Evolutionary conservation across 2,113 vertebrate species (phyloP).

Genomic region (Blennius ocellaris): DNA sequence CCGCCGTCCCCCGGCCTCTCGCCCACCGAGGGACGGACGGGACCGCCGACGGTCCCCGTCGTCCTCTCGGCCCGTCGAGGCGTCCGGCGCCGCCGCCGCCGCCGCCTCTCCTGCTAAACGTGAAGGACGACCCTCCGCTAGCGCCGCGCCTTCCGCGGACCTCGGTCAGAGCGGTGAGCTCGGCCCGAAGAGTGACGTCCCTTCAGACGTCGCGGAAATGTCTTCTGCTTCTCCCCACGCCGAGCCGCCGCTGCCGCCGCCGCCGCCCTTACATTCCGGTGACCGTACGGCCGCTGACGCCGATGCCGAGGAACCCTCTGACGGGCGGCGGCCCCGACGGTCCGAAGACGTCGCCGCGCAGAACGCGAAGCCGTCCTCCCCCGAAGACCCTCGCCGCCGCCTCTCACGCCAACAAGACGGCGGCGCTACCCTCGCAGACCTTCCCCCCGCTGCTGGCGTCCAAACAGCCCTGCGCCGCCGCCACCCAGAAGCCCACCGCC

Average conservation of each 20-base stretch:
- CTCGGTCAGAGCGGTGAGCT: slow-evolving; percentile 64
- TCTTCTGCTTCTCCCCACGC: slow-evolving; percentile 74
- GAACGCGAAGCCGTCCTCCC: slow-evolving; percentile 66
- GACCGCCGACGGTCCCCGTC: slow-evolving; percentile 37
- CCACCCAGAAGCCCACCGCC: slow-evolving; percentile 94
- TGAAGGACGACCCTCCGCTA: slow-evolving; percentile 64
- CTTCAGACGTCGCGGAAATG: slow-evolving; percentile 60
- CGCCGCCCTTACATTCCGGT: slow-evolving; percentile 86
- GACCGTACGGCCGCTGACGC: slow-evolving; percentile 77
- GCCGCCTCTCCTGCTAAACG: slow-evolving; percentile 35
- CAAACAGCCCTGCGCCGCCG: slow-evolving; percentile 82
- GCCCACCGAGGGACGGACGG: slow-evolving; percentile 61
- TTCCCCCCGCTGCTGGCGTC: slow-evolving; percentile 88
- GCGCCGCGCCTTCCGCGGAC: slow-evolving; percentile 25
- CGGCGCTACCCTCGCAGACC: slow-evolving; percentile 84
- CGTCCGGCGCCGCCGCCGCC: slow-evolving; percentile 26
- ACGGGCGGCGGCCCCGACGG: slow-evolving; percentile 39
- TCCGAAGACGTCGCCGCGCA: slow-evolving; percentile 43
- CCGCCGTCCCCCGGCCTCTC: slow-evolving; percentile 76
- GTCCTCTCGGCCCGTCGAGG: slow-evolving; percentile 74
- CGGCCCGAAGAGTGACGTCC: slow-evolving; percentile 65
- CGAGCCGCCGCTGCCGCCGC: slow-evolving; percentile 76
- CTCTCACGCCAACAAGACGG: slow-evolving; percentile 71
- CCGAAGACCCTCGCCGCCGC: slow-evolving; percentile 66
- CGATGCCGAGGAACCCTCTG: slow-evolving; percentile 45